Conservation (phyloP, 2,797 vertebrate genomes). For the Vultur gryphus region DNA sequence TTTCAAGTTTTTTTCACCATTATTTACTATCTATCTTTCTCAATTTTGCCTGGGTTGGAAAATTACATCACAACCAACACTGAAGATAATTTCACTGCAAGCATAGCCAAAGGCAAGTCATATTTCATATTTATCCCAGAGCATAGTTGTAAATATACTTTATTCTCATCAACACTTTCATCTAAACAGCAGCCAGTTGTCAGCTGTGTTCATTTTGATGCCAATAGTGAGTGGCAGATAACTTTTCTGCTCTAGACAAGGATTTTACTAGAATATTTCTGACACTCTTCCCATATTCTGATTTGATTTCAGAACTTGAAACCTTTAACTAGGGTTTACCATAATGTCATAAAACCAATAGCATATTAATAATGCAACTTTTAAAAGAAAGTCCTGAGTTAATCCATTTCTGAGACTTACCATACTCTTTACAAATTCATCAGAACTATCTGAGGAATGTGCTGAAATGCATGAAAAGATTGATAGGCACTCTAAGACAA, state of each 20-base stretch:
- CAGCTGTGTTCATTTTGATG: neutral
- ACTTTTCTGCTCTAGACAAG: neutral
- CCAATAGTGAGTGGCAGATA: neutral
- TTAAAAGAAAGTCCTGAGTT: conserved; percentile 9
- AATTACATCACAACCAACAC: neutral
- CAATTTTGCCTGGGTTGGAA: neutral
- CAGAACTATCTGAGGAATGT: conserved; percentile 25
- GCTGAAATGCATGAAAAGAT: conserved; percentile 9
- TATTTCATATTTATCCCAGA: neutral
- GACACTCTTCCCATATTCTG: neutral
- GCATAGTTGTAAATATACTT: neutral
- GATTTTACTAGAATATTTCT: neutral
- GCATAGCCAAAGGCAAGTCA: neutral
- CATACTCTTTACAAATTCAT: conserved; percentile 32
- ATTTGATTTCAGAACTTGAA: conserved; percentile 45
- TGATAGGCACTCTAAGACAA: neutral
- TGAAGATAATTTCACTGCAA: neutral
- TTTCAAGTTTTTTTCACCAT: neutral
- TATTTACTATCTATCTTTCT: neutral
- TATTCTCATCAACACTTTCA: neutral
- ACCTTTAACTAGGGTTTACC: conserved; percentile 9
- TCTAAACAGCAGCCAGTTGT: neutral
- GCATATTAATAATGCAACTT: neutral
- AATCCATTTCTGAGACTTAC: conserved; percentile 15
- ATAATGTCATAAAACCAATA: conserved; percentile 31